Base-by-base conservation (phyloP, 2,797 vertebrate genomes). In the Phaenicophaeus curvirostris region DNA sequence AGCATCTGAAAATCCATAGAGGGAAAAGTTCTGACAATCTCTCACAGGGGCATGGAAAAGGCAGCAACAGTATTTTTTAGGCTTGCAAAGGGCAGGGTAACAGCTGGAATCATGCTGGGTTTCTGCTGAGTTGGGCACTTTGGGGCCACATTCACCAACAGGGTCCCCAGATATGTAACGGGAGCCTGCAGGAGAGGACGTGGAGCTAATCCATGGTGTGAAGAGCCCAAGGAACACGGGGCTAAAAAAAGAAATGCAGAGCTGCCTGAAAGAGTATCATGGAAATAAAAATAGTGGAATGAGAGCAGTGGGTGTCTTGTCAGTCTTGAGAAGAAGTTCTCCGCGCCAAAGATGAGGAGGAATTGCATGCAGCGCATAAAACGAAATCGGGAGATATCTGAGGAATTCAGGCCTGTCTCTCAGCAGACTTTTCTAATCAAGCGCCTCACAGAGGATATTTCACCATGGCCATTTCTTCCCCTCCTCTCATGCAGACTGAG, bases 201-300 rank as follows among this genome's bases (percentile, higher is more conserved):
- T 80, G 96, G 94, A 96, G 91, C 85, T 95, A 95, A 97, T 96
- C 93, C 92, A 63, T 71, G 92, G 96, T 87, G 94, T 0, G 28
- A 94, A 91, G 95, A 89, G 87, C 95, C 94, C 92, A 96, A 97
- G 96, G 91, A 96, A 96, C 95, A 91, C 54, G 63, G 79, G 71
- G 75, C 97, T 97, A 97, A 97, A 97, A 97, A 96, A 97, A 97
- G 96, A 96, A 96, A 95, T 59, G 93, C 76, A 74, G 94, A 97
- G 95, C 85, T 96, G 95, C 95, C 94, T 94, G 96, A 97, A 97
- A 97, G 97, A 97, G 85, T 93, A 95, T 96, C 95, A 97, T 94
- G 96, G 95, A 97, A 98, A 97, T 97, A 97, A 97, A 98, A 98
- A 96, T 97, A 97, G 97, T 95, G 93, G 96, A 97, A 96, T 91